Conservation (phyloP, 1,140 invertebrate genomes). For the Gryon sp. region DNA sequence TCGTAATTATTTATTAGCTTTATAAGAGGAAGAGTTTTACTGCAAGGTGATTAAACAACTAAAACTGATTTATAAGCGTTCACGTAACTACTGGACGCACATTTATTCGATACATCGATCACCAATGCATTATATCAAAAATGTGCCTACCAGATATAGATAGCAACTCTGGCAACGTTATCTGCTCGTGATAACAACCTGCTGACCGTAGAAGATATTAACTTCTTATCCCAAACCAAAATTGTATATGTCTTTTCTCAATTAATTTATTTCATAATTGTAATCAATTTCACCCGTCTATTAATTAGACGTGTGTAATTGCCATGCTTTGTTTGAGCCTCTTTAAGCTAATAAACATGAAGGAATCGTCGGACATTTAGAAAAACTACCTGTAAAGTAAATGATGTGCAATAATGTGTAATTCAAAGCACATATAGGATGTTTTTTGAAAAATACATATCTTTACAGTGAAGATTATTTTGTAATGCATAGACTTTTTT, state of each 20-base stretch:
- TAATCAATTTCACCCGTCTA: too few species aligned
- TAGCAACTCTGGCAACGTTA: slow-evolving; percentile 78
- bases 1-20: not conserved
- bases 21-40: slow-evolving; percentile 10
- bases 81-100: slow-evolving; percentile 69
- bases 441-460: too few species aligned
- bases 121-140: slow-evolving; percentile 78
- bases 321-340: too few species aligned
- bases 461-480: not conserved
- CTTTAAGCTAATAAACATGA: too few species aligned
- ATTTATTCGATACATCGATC: slow-evolving; percentile 71
- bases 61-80: slow-evolving; percentile 60
- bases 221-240: slow-evolving; percentile 44
- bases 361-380: too few species aligned
- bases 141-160: slow-evolving; percentile 78
- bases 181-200: slow-evolving; percentile 67
- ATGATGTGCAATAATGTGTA: too few species aligned
- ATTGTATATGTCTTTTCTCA: slow-evolving; percentile 10
- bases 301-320: too few species aligned
- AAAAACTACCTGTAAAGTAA: too few species aligned
- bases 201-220: slow-evolving; percentile 59
- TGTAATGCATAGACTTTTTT: not conserved
- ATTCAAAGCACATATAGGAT: too few species aligned
- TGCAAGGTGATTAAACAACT: slow-evolving; percentile 16
- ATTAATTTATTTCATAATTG: slow-evolving; percentile 2